Conservation (phyloP, 2,888 invertebrate genomes). For the Mesoligia furuncula region DNA sequence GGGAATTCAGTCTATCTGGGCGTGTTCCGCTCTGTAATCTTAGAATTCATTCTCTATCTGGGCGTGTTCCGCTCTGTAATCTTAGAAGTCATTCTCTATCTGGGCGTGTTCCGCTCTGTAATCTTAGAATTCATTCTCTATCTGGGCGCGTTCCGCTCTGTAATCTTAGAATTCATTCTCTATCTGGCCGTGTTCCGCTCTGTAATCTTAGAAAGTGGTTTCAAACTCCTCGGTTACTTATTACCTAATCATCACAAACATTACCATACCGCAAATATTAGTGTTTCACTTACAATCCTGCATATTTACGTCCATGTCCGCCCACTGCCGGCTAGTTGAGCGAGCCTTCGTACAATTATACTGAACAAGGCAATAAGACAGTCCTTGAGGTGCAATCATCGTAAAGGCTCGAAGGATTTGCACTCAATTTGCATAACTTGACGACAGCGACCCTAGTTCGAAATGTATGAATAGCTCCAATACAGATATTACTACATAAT, state of each 20-base stretch:
- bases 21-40: no score
- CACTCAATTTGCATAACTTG: constrained; percentile 63
- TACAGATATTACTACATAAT: not conserved
- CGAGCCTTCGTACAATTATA: constrained; percentile 47
- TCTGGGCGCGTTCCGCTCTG: no score
- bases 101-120: no score
- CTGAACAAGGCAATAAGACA: constrained; percentile 37
- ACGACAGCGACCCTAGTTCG: constrained; percentile 11
- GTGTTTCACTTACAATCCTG: constrained; percentile 10
- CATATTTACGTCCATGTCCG: constrained; percentile 31
- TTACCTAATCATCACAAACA: constrained; percentile 23
- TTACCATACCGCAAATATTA: constrained; percentile 37
- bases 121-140: no score
- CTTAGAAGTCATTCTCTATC: constrained; percentile 6
- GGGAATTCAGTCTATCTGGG: no score
- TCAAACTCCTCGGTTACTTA: not conserved
- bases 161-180: no score
- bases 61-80: not conserved
- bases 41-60: no score
- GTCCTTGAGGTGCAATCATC: constrained; percentile 62
- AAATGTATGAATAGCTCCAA: not conserved
- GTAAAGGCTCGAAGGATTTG: constrained; percentile 48
- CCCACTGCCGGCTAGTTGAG: constrained; percentile 32
- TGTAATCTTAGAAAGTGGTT: constrained; percentile 21
- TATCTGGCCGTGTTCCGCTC: no score